Evolutionary conservation across 2,797 vertebrate genomes (phyloP), one percentile per base, ranked within the genome.

Genomic region (Darevskia mixta): DNA sequence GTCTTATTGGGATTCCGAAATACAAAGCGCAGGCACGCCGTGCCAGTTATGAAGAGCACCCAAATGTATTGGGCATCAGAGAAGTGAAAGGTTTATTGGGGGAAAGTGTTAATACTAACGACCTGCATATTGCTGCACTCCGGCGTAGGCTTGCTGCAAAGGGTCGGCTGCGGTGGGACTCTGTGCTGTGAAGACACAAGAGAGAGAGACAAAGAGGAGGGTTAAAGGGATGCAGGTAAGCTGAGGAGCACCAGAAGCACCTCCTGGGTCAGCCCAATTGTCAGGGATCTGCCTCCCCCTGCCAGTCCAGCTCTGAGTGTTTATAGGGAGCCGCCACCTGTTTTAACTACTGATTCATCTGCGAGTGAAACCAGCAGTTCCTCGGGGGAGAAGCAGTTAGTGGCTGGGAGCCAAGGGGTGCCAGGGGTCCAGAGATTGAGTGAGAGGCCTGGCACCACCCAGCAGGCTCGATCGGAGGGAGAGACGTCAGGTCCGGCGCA

Each of bases 91-190:
- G 38, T 92, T 95, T 96, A 96, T 89, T 94, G 95, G 93, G 93
- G 92, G 96, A 95, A 96, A 94, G 95, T 90, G 93, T 90, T 95
- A 97, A 96, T 97, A 97, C 97, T 97, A 97, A 97, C 97, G 97
- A 99, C 99, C 99, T 99, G 99, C 98, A 91, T 99, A 99, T 97
- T 99, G 99, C 98, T 99, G 99, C 97, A 99, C 98, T 98, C 99
- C 98, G 11, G 99, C 98, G 96, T 99, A 99, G 96, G 99, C 98
- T 98, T 99, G 98, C 96, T 99, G 99, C 96, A 99, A 98, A 93
- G 98, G 98, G 95, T 99, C 99, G 88, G 98, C 98, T 95, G 99
- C 98, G 94, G 98, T 99, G 96, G 99, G 99, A 97, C 99, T 99
- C 97, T 99, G 99, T 95, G 99, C 98, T 99, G 98, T 96, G 97